These are phyloP conservation scores for Montipora capricornis DNA, from an alignment of 64 coral and sea anemone genomes.

Conservation along the genomic window DNA sequence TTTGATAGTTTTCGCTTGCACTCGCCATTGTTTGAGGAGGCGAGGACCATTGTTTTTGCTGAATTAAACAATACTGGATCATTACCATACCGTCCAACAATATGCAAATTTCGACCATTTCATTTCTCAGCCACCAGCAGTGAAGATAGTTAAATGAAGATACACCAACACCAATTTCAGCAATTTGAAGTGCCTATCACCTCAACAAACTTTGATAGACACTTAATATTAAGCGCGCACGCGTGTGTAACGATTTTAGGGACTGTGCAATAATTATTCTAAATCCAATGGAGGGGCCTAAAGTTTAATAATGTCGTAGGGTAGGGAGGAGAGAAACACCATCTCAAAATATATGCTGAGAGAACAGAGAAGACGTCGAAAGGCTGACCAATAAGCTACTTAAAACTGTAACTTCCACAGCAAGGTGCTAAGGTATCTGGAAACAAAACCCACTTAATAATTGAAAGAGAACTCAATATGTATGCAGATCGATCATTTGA, in stretches of 20 bases:
- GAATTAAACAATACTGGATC: no score
- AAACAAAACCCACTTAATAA: constrained; percentile 1
- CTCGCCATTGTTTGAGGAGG: no score
- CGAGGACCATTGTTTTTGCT: no score
- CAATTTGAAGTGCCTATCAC: no score
- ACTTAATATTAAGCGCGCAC: no score
- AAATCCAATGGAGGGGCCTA: neutral
- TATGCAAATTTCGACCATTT: no score
- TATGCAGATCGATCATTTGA: constrained; percentile 17
- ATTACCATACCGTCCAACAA: no score
- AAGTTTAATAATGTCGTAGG: neutral
- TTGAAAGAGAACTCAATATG: constrained; percentile 33
- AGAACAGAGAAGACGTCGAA: constrained; percentile 46
- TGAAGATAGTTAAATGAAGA: no score
- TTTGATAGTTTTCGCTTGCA: no score
- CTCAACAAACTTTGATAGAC: no score
- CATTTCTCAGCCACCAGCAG: no score
- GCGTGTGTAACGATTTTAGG: neutral
- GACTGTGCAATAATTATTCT: constrained; percentile 1
- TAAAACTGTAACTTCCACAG: constrained; percentile 10
- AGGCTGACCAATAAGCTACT: constrained; percentile 42
- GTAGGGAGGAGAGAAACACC: neutral
- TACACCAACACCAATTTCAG: no score
- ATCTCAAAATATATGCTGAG: constrained; percentile 31
- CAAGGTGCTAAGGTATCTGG: constrained; percentile 30